Conservation (phyloP, 2,888 invertebrate genomes). For the Dusona sp. region DNA sequence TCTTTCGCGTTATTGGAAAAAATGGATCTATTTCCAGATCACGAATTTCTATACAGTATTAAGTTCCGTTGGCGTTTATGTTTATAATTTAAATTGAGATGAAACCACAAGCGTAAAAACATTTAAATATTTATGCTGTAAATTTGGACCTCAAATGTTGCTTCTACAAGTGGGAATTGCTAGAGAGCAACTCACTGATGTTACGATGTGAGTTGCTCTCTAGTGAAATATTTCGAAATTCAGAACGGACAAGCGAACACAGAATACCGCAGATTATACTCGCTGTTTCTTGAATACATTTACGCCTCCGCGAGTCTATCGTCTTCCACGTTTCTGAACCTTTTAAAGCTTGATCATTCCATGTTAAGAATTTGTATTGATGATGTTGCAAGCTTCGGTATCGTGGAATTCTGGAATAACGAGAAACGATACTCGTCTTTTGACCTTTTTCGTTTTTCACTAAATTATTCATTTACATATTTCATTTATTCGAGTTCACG, state of each 20-base stretch:
- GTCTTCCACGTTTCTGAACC: conserved; percentile 5
- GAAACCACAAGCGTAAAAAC: not conserved
- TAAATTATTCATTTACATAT: not conserved
- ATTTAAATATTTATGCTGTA: not conserved
- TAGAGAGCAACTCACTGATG: not conserved
- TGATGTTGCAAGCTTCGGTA: not conserved
- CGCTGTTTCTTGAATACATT: not conserved
- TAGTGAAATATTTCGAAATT: conserved; percentile 1
- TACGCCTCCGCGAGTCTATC: not conserved
- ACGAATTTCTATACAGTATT: not conserved
- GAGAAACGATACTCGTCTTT: not conserved
- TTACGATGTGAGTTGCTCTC: too few relatives aligned
- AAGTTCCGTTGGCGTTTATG: not conserved
- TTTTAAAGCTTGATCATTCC: not conserved
- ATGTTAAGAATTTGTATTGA: conserved; percentile 1
- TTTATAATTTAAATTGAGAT: not conserved
- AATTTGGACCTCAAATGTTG: not conserved
- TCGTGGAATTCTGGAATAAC: not conserved
- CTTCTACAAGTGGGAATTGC: not conserved
- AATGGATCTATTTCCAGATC: conserved; percentile 47
- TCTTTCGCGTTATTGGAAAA: conserved; percentile 37
- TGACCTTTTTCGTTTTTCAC: not conserved
- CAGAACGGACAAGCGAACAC: not conserved
- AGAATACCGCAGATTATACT: not conserved
- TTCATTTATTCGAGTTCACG: not conserved